Evolutionary conservation across 2,888 invertebrate species (phyloP).

Genomic region (Oscheius sp.): DNA sequence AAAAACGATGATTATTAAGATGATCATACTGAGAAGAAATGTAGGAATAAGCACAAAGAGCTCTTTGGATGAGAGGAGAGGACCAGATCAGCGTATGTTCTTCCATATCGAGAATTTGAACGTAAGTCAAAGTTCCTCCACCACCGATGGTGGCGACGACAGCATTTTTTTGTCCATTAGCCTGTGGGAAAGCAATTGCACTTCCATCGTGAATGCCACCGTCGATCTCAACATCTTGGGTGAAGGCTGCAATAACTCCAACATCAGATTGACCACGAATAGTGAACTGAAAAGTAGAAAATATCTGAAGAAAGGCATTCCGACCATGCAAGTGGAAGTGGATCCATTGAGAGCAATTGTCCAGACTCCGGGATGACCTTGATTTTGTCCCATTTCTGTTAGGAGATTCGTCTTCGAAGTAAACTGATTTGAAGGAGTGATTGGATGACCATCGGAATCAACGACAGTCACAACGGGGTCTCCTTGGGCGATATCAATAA

Average conservation of each 20-base stretch:
- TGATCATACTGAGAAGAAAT: conserved; percentile 40
- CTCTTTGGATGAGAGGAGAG: conserved; percentile 45
- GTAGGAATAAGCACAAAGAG: conserved; percentile 48
- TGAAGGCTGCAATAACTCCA: conserved; percentile 44
- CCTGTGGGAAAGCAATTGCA: conserved; percentile 42
- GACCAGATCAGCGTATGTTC: conserved; percentile 52
- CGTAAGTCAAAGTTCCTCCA: conserved; percentile 41
- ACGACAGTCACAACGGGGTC: not conserved
- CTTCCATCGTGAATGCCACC: conserved; percentile 44
- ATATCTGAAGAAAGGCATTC: not conserved
- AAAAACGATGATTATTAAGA: too few species aligned
- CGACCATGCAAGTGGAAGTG: conserved; percentile 41
- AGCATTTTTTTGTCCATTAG: conserved; percentile 42
- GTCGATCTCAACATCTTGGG: conserved; percentile 44
- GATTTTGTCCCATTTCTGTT: conserved; percentile 33
- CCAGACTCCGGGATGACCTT: conserved; percentile 47
- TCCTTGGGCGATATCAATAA: conserved; percentile 45
- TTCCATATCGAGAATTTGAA: conserved; percentile 45
- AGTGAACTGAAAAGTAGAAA: conserved; percentile 34
- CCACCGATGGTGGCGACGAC: conserved; percentile 36
- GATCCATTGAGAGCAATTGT: conserved; percentile 34
- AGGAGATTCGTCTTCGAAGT: conserved; percentile 48
- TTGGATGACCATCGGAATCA: conserved; percentile 4
- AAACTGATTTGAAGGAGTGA: conserved; percentile 27
- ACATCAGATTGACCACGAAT: conserved; percentile 38